Evolutionary conservation across 2,113 vertebrate genomes (phyloP).

Genomic region (Natator depressus): DNA sequence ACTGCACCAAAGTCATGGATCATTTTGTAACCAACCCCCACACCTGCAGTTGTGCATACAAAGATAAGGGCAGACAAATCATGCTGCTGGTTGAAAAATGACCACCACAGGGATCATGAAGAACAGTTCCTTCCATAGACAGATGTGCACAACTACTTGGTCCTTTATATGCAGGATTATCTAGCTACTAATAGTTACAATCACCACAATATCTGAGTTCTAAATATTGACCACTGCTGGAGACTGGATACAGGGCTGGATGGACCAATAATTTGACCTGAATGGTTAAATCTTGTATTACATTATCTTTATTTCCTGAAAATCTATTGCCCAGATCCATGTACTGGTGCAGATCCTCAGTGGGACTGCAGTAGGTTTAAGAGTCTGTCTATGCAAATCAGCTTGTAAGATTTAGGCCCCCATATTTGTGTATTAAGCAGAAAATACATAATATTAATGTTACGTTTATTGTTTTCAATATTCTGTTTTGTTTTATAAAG

Average conservation of each 20-base stretch:
- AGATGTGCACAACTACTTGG: neutral
- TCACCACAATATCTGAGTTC: fast-evolving
- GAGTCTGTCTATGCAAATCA: neutral
- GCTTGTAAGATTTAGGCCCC: neutral
- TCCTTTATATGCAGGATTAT: neutral
- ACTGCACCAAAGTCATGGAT: fast-evolving
- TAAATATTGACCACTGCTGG: neutral
- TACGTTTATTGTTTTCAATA: neutral
- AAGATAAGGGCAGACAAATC: neutral
- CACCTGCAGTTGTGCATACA: neutral
- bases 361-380: neutral
- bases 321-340: neutral
- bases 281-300: neutral
- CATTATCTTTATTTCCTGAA: neutral
- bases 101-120: fast-evolving
- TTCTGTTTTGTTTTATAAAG: neutral
- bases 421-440: neutral
- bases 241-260: neutral
- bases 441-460: neutral
- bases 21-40: neutral
- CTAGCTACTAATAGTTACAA: neutral
- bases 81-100: neutral
- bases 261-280: neutral
- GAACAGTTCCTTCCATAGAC: neutral
- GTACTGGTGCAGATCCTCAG: neutral